A percentile compares a stretch with the other conserved stretches of the same genome.
Evolutionary conservation across 2,113 vertebrate genomes (phyloP).

Genomic region (Larimichthys crocea): DNA sequence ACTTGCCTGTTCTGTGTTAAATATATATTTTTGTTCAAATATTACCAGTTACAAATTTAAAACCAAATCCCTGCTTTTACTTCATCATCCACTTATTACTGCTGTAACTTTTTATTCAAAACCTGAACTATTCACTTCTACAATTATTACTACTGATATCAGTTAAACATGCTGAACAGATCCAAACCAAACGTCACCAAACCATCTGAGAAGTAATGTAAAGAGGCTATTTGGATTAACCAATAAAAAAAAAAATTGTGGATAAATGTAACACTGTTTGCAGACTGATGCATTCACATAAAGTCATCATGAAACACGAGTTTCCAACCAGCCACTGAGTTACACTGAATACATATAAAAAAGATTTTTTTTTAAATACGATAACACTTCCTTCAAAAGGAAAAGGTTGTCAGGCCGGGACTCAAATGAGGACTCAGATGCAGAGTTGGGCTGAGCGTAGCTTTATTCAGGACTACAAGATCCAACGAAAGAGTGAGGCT

Average conservation of each 20-base stretch:
- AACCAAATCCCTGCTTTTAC: constrained; percentile 16
- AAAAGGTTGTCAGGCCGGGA: too few species aligned
- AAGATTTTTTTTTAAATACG: too few species aligned
- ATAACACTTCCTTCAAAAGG: too few species aligned
- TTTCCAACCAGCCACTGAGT: not conserved
- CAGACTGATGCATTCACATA: not conserved
- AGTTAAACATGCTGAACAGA: not conserved
- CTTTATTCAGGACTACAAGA: too few species aligned
- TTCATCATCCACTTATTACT: not conserved
- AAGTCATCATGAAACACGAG: not conserved
- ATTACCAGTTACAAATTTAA: not conserved
- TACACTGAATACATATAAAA: too few species aligned
- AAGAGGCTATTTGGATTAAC: not conserved
- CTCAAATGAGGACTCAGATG: too few species aligned
- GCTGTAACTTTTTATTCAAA: not conserved
- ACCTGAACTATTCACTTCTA: not conserved
- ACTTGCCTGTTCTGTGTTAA: not conserved
- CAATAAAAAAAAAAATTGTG: not conserved
- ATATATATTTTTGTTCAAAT: not conserved
- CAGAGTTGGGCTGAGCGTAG: too few species aligned
- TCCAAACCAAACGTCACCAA: not conserved
- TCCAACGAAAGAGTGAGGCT: too few species aligned
- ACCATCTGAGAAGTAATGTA: not conserved
- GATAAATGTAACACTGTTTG: not conserved
- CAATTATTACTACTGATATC: not conserved